Percentiles rank a stretch among this genome's conserved stretches.
Evolutionary conservation across 2,113 vertebrate species (phyloP).

Genomic region (Butorides virescens): DNA sequence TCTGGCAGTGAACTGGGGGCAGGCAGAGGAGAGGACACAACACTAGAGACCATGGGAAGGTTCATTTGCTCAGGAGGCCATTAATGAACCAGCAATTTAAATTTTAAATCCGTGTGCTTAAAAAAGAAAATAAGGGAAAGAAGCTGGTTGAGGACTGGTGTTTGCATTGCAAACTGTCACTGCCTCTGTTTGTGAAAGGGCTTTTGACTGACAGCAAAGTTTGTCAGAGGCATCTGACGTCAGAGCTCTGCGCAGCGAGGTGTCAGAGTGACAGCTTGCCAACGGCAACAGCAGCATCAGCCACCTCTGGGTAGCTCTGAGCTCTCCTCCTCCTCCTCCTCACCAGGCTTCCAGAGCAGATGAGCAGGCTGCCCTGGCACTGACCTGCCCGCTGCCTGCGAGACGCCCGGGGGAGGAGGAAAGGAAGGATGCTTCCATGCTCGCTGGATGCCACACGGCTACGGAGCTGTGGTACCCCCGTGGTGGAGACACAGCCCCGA

Average conservation of each 20-base stretch:
- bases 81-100: not conserved
- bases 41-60: not conserved
- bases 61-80: not conserved
- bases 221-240: slow-evolving; percentile 53
- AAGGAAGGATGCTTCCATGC: not conserved
- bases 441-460: not conserved
- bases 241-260: not conserved
- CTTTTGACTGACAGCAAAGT: slow-evolving; percentile 48
- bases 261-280: not conserved
- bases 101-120: not conserved
- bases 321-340: not conserved
- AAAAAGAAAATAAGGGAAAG: not conserved
- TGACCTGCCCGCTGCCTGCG: not conserved
- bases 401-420: not conserved
- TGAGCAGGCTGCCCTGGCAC: not conserved
- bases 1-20: not conserved
- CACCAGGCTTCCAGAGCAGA: not conserved
- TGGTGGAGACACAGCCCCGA: not conserved
- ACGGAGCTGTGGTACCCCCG: fast-evolving
- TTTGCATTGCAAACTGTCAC: not conserved
- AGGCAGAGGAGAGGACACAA: not conserved
- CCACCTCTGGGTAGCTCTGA: not conserved
- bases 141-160: not conserved
- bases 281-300: not conserved
- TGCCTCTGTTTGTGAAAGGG: not conserved